Evolutionary conservation across 2,113 vertebrate genomes (phyloP).

Genomic region (Ceyx melanurus): DNA sequence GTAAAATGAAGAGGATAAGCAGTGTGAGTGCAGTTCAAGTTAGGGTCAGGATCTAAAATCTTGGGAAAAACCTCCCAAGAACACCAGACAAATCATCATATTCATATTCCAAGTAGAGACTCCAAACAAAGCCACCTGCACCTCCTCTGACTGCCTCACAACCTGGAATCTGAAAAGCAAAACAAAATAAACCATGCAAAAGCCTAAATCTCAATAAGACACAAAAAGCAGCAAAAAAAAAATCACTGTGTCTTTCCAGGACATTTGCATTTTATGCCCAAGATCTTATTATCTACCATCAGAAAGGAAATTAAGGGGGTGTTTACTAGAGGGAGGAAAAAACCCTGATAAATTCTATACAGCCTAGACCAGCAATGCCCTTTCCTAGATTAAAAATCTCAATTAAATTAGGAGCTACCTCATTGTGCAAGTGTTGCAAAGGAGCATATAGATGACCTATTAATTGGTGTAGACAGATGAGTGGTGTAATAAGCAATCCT

Average conservation of each 20-base stretch:
- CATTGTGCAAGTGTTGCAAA: background rate
- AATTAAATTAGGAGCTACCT: background rate
- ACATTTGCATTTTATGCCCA: background rate
- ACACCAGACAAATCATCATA: background rate
- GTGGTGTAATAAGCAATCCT: background rate
- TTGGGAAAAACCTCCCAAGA: background rate
- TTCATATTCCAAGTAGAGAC: background rate
- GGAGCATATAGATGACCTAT: background rate
- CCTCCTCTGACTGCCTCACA: background rate
- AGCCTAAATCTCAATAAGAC: background rate
- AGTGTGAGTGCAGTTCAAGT: no score
- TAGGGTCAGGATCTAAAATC: background rate
- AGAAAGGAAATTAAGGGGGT: background rate
- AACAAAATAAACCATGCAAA: background rate
- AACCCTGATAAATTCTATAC: fast-evolving
- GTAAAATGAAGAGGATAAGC: background rate
- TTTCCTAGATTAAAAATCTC: fast-evolving
- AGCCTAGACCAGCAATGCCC: background rate
- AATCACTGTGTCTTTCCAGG: fast-evolving
- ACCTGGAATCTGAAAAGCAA: background rate
- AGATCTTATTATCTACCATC: fast-evolving
- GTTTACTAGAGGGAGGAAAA: background rate
- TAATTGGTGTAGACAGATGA: conserved; percentile 5
- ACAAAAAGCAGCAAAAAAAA: background rate
- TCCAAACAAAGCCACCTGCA: background rate